These are phyloP conservation scores for Hypocryptadius cinnamomeus DNA, from an alignment of 2,113 vertebrate genomes.

Conservation along the genomic window DNA sequence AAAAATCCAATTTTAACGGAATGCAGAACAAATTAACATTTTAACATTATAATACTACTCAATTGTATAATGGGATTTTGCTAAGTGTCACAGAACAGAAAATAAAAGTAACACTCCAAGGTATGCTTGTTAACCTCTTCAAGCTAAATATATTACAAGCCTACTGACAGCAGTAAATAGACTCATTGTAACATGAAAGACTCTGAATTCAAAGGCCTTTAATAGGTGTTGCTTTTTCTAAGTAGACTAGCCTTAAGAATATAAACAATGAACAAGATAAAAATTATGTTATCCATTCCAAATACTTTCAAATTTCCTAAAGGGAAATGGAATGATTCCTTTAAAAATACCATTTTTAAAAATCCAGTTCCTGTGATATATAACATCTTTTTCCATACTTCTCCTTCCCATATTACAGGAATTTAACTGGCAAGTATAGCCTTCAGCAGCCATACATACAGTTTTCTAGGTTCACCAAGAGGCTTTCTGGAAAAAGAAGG, in stretches of 20 bases:
- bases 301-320: conserved; percentile 4
- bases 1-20: conserved; percentile 68
- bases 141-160: conserved; percentile 1
- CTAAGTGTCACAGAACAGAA: conserved; percentile 54
- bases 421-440: neutral
- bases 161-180: conserved; percentile 47
- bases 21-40: conserved; percentile 77
- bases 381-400: neutral
- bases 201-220: conserved; percentile 27
- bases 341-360: neutral
- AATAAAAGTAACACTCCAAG: conserved; percentile 62
- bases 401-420: neutral
- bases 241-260: neutral
- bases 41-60: conserved; percentile 63
- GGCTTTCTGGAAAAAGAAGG: neutral
- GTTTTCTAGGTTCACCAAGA: neutral
- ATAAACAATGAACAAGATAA: conserved; percentile 22
- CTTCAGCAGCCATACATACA: neutral
- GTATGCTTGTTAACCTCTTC: conserved; percentile 58
- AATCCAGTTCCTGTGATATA: neutral
- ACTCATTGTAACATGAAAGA: conserved; percentile 53
- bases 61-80: conserved; percentile 60
- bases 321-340: neutral
- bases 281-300: neutral
- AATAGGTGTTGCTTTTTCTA: conserved; percentile 5